phyloP scores from a whole-genome alignment of 2,888 invertebrate species.

The Helleia helle region DNA sequence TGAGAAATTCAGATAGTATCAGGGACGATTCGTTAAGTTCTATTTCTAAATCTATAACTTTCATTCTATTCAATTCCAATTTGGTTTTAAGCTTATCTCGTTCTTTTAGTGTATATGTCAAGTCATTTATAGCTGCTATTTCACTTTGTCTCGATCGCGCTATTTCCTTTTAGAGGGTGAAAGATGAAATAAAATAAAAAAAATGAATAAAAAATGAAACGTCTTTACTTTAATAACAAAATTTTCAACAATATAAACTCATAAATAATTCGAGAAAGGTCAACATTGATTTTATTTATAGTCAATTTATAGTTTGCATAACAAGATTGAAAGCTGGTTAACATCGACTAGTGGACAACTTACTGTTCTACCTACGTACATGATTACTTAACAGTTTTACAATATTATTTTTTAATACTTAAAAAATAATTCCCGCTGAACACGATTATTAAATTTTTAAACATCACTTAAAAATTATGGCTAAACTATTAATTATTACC shows the following conservation, averaged over 20 bases:
- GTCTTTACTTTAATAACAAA: slow-evolving; percentile 53
- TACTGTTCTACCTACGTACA: slow-evolving; percentile 66
- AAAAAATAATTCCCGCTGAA: slow-evolving; percentile 69
- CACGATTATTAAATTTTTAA: slow-evolving; percentile 60
- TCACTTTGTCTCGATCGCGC: slow-evolving; percentile 53
- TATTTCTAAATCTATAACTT: slow-evolving; percentile 65
- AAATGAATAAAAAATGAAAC: slow-evolving; percentile 38
- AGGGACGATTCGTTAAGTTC: slow-evolving; percentile 69
- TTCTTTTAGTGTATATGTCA: slow-evolving; percentile 43
- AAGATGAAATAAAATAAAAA: slow-evolving; percentile 47
- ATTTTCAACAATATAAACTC: slow-evolving; percentile 54
- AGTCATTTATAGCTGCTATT: slow-evolving; percentile 48
- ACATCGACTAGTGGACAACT: slow-evolving; percentile 68
- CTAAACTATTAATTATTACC: slow-evolving; percentile 58
- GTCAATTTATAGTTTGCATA: slow-evolving; percentile 54
- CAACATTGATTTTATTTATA: slow-evolving; percentile 50
- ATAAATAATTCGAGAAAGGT: slow-evolving; percentile 53
- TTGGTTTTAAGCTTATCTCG: slow-evolving; percentile 48
- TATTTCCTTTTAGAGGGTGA: slow-evolving; percentile 51
- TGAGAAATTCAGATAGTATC: slow-evolving; percentile 61
- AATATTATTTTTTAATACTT: slow-evolving; percentile 56
- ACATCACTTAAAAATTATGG: slow-evolving; percentile 62
- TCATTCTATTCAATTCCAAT: slow-evolving; percentile 58
- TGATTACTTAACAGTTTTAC: slow-evolving; percentile 69
- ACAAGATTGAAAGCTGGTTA: slow-evolving; percentile 63